Percentiles rank a stretch among this genome's conserved stretches.
These are phyloP conservation scores for Drosophila bifasciata DNA, from an alignment of 1,140 invertebrate genomes.

Conservation along the genomic window DNA sequence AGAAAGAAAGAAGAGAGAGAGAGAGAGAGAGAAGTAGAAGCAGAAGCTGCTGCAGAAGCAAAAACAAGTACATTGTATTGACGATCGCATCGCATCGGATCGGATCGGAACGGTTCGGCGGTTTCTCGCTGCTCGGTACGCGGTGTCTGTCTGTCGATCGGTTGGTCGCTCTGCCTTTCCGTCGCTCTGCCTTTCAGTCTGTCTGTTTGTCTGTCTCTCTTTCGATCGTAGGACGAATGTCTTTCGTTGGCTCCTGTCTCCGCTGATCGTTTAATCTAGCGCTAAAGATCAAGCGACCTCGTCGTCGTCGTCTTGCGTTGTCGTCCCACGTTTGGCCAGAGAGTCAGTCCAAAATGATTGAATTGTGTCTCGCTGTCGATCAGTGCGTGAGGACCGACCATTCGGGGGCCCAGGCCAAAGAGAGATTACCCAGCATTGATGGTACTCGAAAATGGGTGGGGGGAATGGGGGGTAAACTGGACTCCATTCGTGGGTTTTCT, in stretches of 20 bases:
- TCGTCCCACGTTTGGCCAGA: slow-evolving; percentile 34
- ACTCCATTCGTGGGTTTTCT: slow-evolving; percentile 40
- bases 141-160: slow-evolving; percentile 2
- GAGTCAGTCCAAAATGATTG: slow-evolving; percentile 75
- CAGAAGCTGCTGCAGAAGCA: slow-evolving; percentile 4
- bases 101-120: background rate
- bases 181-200: too few species aligned
- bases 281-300: slow-evolving; percentile 73
- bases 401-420: background rate
- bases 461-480: background rate
- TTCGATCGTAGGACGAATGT: slow-evolving; percentile 38
- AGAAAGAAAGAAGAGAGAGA: slow-evolving; percentile 10
- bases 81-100: too few species aligned
- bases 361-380: slow-evolving; percentile 81
- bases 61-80: slow-evolving; percentile 52
- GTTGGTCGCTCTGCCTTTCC: too few species aligned
- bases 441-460: slow-evolving; percentile 23
- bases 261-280: slow-evolving; percentile 81
- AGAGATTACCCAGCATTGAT: slow-evolving; percentile 62
- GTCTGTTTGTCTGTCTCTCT: too few species aligned
- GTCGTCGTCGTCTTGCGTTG: slow-evolving; percentile 49
- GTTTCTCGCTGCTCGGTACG: slow-evolving; percentile 1
- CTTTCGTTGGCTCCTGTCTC: slow-evolving; percentile 46
- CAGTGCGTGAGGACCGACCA: slow-evolving; percentile 69
- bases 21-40: slow-evolving; percentile 8